These are phyloP conservation scores for Trogon melanurus DNA, from an alignment of 2,113 vertebrate genomes.

Conservation along the genomic window DNA sequence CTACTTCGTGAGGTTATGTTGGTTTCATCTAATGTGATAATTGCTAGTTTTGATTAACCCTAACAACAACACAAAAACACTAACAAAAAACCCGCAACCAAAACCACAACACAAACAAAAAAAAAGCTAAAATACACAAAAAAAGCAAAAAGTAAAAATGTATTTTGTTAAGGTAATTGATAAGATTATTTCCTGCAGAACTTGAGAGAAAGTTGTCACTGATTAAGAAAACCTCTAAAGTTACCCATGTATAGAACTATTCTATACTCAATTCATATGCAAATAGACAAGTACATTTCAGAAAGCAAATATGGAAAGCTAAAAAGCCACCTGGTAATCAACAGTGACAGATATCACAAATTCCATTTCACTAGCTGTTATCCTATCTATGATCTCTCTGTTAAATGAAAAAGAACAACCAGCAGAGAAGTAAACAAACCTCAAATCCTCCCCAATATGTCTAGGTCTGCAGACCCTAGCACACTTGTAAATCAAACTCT, in stretches of 20 bases:
- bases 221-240: neutral
- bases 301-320: neutral
- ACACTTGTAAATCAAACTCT: neutral
- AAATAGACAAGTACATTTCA: neutral
- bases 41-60: neutral
- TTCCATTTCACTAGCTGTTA: neutral
- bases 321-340: neutral
- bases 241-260: neutral
- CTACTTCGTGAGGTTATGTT: neutral
- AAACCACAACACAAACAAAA: neutral
- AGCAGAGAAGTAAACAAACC: neutral
- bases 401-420: neutral
- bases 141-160: neutral
- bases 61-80: neutral
- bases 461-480: neutral
- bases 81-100: rapidly evolving
- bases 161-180: neutral
- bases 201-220: neutral
- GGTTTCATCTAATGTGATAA: neutral
- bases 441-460: neutral
- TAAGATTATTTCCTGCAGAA: neutral
- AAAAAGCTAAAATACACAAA: neutral
- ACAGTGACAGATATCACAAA: neutral
- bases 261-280: neutral
- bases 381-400: neutral